Evolutionary conservation across 2,113 vertebrate genomes (phyloP), one percentile per base, ranked within the genome.

Genomic region (Anolis sagrei): DNA sequence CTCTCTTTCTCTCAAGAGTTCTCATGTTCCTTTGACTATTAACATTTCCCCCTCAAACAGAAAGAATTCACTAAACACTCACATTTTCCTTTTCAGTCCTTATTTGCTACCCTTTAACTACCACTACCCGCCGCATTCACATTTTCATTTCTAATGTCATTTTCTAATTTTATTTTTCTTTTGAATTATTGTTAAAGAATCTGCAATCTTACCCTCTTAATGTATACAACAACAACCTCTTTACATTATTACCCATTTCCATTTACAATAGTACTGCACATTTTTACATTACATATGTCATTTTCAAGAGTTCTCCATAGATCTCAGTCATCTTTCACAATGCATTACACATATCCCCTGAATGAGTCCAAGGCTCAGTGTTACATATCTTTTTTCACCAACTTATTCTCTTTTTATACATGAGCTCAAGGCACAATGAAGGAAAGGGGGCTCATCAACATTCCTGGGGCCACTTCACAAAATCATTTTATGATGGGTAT

Each of bases 281-380:
- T 76, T 88, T 21, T 84, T 16, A 51, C 10, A 76, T 48, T 73
- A n/a, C 1, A 58, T 0, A 54, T 73, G 61, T 51, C 75, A n/a
- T 79, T 68, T 83, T 86, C 72, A 88, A 78, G 34, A 58, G 64
- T 10, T 62, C 2, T 66, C 48, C 88, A 87, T n/a, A 81, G 39
- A 13, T 18, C 3, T 86, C 58, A n/a, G 51, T 80, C 3, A 72
- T 69, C 58, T 79, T 88, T 81, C 88, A 36, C 44, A 48, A 75
- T 16, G 58, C 74, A 84, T 76, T 58, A 85, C 0, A 62, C 39
- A 81, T 29, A 10, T 18, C 79, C 10, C 64, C 14, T 62, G 83
- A 78, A 13, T 34, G 78, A 80, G 0, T 18, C 0, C 36, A 58
- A 76, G 58, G 16, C 66, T 79, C 7, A 66, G 14, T 73, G 51